phyloP scores from a whole-genome alignment of 2,113 vertebrate genomes.

The Microtus oregoni region DNA sequence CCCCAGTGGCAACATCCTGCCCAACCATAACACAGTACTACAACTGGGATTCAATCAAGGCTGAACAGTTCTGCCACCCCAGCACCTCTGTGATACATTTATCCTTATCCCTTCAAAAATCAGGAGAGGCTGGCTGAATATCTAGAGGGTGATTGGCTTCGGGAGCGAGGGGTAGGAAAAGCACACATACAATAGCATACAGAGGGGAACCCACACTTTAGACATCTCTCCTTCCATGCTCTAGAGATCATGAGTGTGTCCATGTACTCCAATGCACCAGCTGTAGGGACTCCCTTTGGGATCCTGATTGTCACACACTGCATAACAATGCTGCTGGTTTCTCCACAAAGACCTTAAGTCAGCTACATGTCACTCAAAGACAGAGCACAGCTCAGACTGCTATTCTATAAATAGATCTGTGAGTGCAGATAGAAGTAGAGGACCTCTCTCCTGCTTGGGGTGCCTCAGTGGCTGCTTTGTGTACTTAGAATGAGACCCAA shows the following conservation, averaged over 20 bases:
- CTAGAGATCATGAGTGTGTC: background rate
- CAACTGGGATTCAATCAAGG: background rate
- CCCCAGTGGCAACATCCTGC: background rate
- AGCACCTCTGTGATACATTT: no score
- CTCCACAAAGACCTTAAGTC: background rate
- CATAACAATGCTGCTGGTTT: background rate
- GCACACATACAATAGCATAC: no score
- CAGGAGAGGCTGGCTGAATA: background rate
- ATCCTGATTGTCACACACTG: background rate
- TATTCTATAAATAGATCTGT: background rate
- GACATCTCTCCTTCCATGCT: background rate
- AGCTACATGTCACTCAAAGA: background rate
- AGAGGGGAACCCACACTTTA: background rate
- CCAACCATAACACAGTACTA: background rate
- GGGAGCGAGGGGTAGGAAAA: background rate
- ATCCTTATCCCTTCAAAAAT: background rate
- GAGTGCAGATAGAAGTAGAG: accelerated
- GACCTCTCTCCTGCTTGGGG: background rate
- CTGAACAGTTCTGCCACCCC: background rate
- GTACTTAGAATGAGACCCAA: background rate
- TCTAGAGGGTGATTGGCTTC: no score
- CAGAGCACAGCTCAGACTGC: background rate
- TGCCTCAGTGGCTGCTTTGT: no score
- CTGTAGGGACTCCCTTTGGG: background rate
- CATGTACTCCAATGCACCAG: background rate